Evolutionary conservation across 2,797 vertebrate species (phyloP).

Genomic region (Triplophysa yarkandensis): DNA sequence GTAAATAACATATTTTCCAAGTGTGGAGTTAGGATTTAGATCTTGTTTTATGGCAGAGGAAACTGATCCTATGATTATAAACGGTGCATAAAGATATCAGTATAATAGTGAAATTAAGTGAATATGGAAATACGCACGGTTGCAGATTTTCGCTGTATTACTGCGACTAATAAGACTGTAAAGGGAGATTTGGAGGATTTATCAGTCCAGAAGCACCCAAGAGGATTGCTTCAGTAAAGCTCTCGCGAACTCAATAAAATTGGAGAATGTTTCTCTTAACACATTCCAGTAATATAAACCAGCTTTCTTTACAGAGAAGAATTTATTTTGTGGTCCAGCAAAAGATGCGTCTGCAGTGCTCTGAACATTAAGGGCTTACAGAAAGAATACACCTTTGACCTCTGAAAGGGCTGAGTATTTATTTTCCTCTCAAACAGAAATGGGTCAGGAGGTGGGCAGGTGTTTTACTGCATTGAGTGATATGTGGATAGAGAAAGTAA

Average conservation of each 20-base stretch:
- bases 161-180: background rate
- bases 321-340: background rate
- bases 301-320: background rate
- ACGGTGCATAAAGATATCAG: background rate
- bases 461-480: conserved; percentile 23
- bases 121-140: background rate
- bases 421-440: background rate
- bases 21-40: background rate
- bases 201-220: background rate
- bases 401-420: background rate
- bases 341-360: background rate
- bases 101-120: background rate
- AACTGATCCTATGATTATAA: background rate
- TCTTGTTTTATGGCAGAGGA: background rate
- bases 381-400: conserved; percentile 9
- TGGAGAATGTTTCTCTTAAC: background rate
- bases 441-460: conserved; percentile 21
- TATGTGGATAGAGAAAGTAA: conserved; percentile 7
- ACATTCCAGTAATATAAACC: background rate
- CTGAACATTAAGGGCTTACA: background rate
- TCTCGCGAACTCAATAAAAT: background rate
- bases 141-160: background rate
- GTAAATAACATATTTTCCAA: background rate
- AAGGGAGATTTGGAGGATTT: background rate
- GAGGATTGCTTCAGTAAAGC: background rate